Conservation (phyloP, 2,113 vertebrate genomes). For the Phylloscopus trochilus region DNA sequence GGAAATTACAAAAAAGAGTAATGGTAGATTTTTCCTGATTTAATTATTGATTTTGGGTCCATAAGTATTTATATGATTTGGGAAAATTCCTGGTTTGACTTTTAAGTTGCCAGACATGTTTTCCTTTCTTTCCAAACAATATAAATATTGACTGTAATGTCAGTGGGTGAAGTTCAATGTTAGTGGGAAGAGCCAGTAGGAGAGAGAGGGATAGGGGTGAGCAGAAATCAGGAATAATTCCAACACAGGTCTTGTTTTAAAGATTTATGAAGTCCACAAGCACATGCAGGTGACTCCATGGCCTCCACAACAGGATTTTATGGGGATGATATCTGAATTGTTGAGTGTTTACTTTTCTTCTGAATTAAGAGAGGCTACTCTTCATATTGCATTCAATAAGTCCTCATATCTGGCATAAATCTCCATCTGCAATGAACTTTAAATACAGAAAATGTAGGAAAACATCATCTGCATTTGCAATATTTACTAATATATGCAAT, state of each 20-base stretch:
- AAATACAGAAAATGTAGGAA: neutral
- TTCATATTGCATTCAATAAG: neutral
- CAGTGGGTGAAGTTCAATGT: neutral
- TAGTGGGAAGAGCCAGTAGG: neutral
- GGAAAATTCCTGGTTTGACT: neutral
- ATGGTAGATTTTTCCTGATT: neutral
- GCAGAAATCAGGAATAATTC: neutral
- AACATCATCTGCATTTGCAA: neutral
- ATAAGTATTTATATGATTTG: neutral
- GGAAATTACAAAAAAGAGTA: neutral
- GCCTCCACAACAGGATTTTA: neutral
- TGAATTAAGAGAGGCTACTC: neutral
- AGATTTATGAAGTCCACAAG: neutral
- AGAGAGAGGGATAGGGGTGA: neutral
- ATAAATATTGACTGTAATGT: neutral
- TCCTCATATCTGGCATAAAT: neutral
- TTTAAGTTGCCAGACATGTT: neutral
- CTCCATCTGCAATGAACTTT: neutral
- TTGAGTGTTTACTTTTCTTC: neutral
- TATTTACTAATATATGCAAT: neutral
- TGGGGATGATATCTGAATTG: neutral
- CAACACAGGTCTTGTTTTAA: neutral
- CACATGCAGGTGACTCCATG: neutral
- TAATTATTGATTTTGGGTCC: neutral
- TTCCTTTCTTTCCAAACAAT: neutral